phyloP scores from a whole-genome alignment of 1,140 invertebrate species.

The Pseudomyrmex gracilis region DNA sequence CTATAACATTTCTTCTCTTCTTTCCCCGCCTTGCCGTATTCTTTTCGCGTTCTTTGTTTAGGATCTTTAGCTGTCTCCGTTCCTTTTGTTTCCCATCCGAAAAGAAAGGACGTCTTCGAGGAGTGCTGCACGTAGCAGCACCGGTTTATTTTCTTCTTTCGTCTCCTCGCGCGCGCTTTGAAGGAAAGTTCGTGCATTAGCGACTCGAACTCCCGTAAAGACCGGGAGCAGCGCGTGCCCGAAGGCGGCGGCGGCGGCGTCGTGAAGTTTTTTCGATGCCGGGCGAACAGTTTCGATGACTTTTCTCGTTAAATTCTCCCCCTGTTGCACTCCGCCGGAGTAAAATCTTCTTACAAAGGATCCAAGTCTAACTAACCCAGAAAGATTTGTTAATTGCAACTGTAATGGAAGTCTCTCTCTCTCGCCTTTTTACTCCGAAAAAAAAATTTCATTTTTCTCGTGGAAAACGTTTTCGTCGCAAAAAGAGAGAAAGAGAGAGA shows the following conservation, averaged over 20 bases:
- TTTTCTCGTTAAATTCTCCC: slow-evolving; percentile 40
- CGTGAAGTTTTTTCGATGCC: slow-evolving; percentile 53
- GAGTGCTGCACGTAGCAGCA: slow-evolving; percentile 41
- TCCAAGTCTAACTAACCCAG: slow-evolving; percentile 10
- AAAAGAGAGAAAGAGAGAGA: too few relatives aligned
- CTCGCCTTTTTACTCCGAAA: neutral
- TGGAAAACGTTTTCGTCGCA: neutral
- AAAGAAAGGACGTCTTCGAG: slow-evolving; percentile 36
- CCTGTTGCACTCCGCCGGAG: slow-evolving; percentile 33
- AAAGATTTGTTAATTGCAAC: slow-evolving; percentile 59
- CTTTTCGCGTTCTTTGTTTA: slow-evolving; percentile 10
- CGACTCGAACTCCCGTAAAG: slow-evolving; percentile 55
- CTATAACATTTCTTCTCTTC: slow-evolving; percentile 41
- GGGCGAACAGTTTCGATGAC: slow-evolving; percentile 51
- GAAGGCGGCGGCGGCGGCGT: neutral
- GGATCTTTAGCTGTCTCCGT: neutral
- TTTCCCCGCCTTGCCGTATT: neutral
- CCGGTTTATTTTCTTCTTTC: slow-evolving; percentile 53
- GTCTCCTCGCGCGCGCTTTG: slow-evolving; percentile 32
- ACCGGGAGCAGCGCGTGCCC: slow-evolving; percentile 35
- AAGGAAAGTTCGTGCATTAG: slow-evolving; percentile 64
- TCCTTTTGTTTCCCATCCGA: slow-evolving; percentile 5
- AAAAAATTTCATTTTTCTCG: neutral
- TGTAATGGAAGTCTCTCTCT: neutral
- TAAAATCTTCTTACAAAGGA: slow-evolving; percentile 23